phyloP scores from a whole-genome alignment of 2,797 vertebrate genomes.

The Carcharodon carcharias region DNA sequence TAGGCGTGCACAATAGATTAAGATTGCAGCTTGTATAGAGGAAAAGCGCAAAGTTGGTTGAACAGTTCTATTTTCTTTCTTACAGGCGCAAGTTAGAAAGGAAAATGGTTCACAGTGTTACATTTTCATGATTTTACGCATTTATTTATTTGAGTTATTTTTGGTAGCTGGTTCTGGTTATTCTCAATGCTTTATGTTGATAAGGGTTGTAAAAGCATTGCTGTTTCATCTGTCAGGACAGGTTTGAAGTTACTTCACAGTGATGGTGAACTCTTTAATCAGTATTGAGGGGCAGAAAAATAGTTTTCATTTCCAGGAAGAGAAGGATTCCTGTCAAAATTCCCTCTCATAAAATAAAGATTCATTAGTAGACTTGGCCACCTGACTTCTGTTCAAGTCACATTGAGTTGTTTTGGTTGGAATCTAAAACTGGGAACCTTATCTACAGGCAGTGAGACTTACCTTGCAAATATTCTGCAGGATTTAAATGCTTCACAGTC shows the following conservation, averaged over 20 bases:
- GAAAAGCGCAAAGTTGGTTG: background rate
- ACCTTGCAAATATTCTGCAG: background rate
- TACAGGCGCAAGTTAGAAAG: too few relatives aligned
- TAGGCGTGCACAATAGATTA: background rate
- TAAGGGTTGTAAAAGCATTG: background rate
- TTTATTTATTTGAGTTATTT: background rate
- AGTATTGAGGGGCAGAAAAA: background rate
- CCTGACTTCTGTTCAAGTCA: background rate
- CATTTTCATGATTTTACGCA: background rate
- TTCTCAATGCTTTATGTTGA: background rate
- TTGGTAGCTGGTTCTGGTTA: background rate
- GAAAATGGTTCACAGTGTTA: background rate
- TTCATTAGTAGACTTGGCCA: background rate
- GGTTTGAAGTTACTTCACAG: background rate
- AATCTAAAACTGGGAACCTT: background rate
- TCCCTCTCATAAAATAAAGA: background rate
- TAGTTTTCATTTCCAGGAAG: background rate
- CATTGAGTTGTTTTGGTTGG: background rate
- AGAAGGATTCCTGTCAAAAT: background rate
- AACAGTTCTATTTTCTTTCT: background rate
- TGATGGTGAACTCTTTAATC: background rate
- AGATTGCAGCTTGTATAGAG: background rate
- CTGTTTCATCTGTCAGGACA: background rate
- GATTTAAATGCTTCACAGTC: background rate
- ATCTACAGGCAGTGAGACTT: background rate